Conservation (phyloP, 2,888 invertebrate genomes). For the Ochropleura leucogaster region DNA sequence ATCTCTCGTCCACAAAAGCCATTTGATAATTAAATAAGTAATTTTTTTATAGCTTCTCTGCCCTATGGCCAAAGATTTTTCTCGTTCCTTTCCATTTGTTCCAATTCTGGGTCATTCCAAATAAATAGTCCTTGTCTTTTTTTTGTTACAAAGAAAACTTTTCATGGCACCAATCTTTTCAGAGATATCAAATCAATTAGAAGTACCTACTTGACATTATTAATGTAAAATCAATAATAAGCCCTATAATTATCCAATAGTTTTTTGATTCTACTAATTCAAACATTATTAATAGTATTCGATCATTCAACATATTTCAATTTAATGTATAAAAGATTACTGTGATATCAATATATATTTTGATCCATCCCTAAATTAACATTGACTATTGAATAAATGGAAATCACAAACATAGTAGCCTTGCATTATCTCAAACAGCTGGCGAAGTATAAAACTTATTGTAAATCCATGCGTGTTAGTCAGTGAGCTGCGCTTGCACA, state of each 20-base stretch:
- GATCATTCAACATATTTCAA: neutral
- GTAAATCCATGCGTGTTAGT: slow-evolving; percentile 29
- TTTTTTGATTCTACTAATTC: neutral
- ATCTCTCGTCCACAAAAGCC: no score
- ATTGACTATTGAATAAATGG: neutral
- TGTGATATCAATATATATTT: neutral
- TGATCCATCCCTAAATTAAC: neutral
- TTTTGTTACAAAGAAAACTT: neutral
- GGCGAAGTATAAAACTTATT: slow-evolving; percentile 45
- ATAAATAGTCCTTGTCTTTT: neutral
- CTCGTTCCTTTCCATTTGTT: neutral
- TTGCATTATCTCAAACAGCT: neutral
- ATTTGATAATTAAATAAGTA: neutral
- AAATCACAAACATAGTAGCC: neutral
- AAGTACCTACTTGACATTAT: slow-evolving; percentile 1
- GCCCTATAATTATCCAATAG: neutral
- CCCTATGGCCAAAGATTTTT: no score
- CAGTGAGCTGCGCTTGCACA: slow-evolving; percentile 29
- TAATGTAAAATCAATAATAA: neutral
- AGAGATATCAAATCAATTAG: neutral
- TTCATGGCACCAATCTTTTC: neutral
- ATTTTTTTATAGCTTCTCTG: neutral
- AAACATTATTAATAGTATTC: neutral
- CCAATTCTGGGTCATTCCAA: no score
- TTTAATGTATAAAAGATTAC: neutral